These are phyloP conservation scores for Chlorospingus flavigularis DNA, from an alignment of 2,797 vertebrate species.

Conservation along the genomic window DNA sequence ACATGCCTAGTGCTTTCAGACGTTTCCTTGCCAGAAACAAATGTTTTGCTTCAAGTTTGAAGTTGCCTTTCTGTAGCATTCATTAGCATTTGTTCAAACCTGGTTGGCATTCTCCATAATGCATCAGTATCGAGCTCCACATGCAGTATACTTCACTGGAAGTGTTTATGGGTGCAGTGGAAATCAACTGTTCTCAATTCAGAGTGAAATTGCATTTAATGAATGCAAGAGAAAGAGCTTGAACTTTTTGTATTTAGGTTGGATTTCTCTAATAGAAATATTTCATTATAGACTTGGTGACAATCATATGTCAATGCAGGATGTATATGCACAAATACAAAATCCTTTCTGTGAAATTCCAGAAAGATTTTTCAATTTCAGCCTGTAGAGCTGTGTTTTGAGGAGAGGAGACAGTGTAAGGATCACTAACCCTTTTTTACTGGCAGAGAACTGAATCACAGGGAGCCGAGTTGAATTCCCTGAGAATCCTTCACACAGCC, in stretches of 20 bases:
- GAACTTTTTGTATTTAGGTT: not conserved
- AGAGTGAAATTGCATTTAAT: not conserved
- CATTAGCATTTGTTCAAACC: not conserved
- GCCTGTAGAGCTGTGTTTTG: not conserved
- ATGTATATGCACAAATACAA: not conserved
- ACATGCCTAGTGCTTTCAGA: not conserved
- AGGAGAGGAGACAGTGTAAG: not conserved
- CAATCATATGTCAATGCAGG: rapidly evolving
- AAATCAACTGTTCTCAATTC: not conserved
- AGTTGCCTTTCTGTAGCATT: not conserved
- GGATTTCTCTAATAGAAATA: not conserved
- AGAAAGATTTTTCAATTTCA: not conserved
- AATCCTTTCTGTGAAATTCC: not conserved
- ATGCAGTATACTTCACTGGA: not conserved
- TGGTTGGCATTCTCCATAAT: not conserved
- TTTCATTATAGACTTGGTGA: not conserved
- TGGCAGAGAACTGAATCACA: not conserved
- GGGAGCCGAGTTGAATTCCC: not conserved
- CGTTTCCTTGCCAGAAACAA: not conserved
- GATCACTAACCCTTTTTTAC: not conserved
- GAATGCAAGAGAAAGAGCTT: not conserved
- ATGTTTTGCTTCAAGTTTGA: not conserved
- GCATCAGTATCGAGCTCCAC: not conserved
- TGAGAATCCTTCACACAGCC: not conserved
- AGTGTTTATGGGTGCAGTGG: not conserved